Percentiles rank a stretch among this genome's conserved stretches.
These are phyloP conservation scores for Danio albolineatus DNA, from an alignment of 2,797 vertebrate genomes.

Conservation along the genomic window DNA sequence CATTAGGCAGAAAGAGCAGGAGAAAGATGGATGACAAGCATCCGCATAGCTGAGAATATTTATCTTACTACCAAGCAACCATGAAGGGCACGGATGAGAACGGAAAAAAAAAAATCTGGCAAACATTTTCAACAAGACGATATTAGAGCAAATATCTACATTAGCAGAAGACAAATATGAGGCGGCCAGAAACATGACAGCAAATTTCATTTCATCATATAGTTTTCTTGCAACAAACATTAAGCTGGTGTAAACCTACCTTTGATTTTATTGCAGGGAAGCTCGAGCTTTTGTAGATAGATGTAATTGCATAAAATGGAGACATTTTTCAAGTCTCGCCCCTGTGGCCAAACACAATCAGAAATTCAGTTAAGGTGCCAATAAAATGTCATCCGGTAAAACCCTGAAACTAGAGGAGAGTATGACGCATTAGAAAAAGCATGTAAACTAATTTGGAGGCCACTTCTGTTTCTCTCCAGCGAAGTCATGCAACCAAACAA, in stretches of 20 bases:
- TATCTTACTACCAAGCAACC: slow-evolving; percentile 26
- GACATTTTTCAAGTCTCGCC: slow-evolving; percentile 78
- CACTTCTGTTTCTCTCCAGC: slow-evolving; percentile 25
- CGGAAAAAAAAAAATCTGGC: not conserved
- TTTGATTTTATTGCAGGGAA: slow-evolving; percentile 90
- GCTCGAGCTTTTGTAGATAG: slow-evolving; percentile 89
- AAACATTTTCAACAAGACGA: slow-evolving; percentile 41
- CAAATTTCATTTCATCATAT: slow-evolving; percentile 41
- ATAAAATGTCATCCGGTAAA: slow-evolving; percentile 30
- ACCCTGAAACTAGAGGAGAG: slow-evolving; percentile 26
- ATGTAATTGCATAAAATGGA: slow-evolving; percentile 83
- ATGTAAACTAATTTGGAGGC: slow-evolving; percentile 38
- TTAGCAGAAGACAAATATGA: slow-evolving; percentile 39
- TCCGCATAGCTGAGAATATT: slow-evolving; percentile 45
- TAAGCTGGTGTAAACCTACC: slow-evolving; percentile 74
- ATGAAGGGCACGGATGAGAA: slow-evolving; percentile 38
- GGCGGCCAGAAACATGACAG: slow-evolving; percentile 23
- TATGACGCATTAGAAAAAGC: slow-evolving; percentile 29
- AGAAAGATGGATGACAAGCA: slow-evolving; percentile 40
- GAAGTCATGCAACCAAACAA: slow-evolving; percentile 26
- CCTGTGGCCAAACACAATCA: slow-evolving; percentile 73
- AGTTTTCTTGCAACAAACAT: slow-evolving; percentile 7
- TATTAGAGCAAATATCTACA: slow-evolving; percentile 49
- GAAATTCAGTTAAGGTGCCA: slow-evolving; percentile 30
- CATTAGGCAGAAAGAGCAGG: slow-evolving; percentile 45